A percentile compares a stretch with the other conserved stretches of the same genome.
Conservation (phyloP, 1,140 invertebrate species). For the Antheraea mylitta region DNA sequence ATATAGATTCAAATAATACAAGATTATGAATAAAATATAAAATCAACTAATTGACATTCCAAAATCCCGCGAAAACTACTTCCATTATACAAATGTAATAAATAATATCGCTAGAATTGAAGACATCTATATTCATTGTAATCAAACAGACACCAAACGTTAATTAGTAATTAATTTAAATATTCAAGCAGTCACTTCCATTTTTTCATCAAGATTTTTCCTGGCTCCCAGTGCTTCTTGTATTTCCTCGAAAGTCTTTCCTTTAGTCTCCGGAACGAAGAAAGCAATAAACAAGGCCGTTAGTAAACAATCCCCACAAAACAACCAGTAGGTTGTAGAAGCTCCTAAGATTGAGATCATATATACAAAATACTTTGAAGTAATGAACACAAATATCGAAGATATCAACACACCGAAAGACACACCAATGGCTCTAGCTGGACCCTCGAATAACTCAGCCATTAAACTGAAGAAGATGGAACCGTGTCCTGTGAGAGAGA, state of each 20-base stretch:
- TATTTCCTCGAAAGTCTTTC: slow-evolving; percentile 80
- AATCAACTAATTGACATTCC: no score
- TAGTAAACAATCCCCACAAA: slow-evolving; percentile 79
- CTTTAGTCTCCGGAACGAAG: slow-evolving; percentile 81
- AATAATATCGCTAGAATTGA: no score
- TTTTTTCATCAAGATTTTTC: slow-evolving; percentile 8
- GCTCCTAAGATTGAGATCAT: slow-evolving; percentile 73
- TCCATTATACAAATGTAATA: no score
- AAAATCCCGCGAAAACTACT: no score
- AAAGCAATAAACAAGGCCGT: slow-evolving; percentile 74
- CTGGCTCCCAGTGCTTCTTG: slow-evolving; percentile 41
- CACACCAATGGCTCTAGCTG: slow-evolving; percentile 25
- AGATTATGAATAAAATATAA: no score
- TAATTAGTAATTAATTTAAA: no score
- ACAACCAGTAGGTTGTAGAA: slow-evolving; percentile 81
- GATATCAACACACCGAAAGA: slow-evolving; percentile 47
- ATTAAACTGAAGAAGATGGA: slow-evolving; percentile 28
- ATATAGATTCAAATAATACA: no score
- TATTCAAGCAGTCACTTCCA: no score
- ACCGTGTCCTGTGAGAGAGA: slow-evolving; percentile 30
- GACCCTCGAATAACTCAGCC: slow-evolving; percentile 34
- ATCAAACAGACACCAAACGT: no score
- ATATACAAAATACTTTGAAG: slow-evolving; percentile 79
- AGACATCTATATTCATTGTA: no score
- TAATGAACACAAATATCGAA: slow-evolving; percentile 80